Base-by-base conservation (phyloP, 2,113 vertebrate species). In the Istiophorus platypterus region DNA sequence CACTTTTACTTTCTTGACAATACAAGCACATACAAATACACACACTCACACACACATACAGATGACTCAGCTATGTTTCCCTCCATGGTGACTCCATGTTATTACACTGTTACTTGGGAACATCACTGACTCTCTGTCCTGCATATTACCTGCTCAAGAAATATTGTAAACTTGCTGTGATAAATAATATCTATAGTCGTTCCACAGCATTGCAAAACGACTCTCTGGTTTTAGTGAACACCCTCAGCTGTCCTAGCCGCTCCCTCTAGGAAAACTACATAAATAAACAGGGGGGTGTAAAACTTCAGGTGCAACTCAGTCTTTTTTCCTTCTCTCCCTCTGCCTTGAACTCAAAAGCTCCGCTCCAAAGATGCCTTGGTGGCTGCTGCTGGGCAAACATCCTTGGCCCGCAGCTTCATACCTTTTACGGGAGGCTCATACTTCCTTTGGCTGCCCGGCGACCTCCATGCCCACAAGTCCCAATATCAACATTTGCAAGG, bases 401-500 rank as follows among this genome's bases (percentile, higher is more conserved):
- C 41, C 26, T 34, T 12, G 5, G 37, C 82, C 52, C 72, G 4
- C 85, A 89, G 49, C 61, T 57, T 59, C 29, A 29, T 37, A 24
- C 72, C 14, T 74, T 79, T 82, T 59, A 71, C 20, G 42, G 61
- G 78, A 78, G 57, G 56, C 72, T 76, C 58, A 69, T 26, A 20
- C 66, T 77, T 86, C 64, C 76, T 82, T 73, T 81, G 59, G 82
- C 77, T 80, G 51, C n/a, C 17, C 26, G 1, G 18, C 22, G 22
- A 82, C 76, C 82, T 84, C 76, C 64, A 51, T 72, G 52, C 82
- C 85, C 65, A 70, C 91, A 86, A 78, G 66, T 45, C 56, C 73
- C 84, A 86, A 70, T 61, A 81, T 89, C 87, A 91, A 89, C 79
- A 92, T 81, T 86, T 81, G 66, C 73, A 71, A 64, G 51, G 49